These are phyloP conservation scores for Meghimatium bilineatum DNA, from an alignment of 2,888 invertebrate genomes.

Conservation along the genomic window DNA sequence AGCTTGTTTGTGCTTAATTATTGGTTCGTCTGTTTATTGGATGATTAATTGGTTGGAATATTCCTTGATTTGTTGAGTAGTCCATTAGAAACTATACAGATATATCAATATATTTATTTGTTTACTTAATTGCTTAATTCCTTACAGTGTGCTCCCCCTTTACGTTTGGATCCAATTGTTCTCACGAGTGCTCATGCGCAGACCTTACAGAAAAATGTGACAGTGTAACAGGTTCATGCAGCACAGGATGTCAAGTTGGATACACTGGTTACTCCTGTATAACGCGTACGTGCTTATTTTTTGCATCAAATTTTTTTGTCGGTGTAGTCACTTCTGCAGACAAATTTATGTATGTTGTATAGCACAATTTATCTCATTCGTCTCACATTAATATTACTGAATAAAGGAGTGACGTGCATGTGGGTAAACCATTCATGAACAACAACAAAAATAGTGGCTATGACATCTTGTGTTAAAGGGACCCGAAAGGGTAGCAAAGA, in stretches of 20 bases:
- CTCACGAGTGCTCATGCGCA: conserved; percentile 32
- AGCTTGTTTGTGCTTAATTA: too few relatives aligned
- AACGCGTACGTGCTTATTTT: conserved; percentile 44
- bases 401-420: too few relatives aligned
- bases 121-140: not conserved
- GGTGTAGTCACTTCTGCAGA: too few relatives aligned
- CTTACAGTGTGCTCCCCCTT: conserved; percentile 25
- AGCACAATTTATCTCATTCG: too few relatives aligned
- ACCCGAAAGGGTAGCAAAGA: too few relatives aligned
- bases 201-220: conserved; percentile 35
- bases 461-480: too few relatives aligned
- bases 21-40: too few relatives aligned
- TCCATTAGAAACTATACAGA: not conserved
- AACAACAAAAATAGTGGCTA: too few relatives aligned
- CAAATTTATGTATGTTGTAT: not conserved
- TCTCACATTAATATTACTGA: too few relatives aligned
- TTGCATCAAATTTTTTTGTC: too few relatives aligned
- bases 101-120: not conserved
- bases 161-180: conserved; percentile 41
- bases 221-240: conserved; percentile 40
- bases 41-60: not conserved
- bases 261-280: conserved; percentile 42
- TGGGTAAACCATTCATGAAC: too few relatives aligned
- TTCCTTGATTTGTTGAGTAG: not conserved
- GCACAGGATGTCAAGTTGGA: conserved; percentile 45